phyloP scores from a whole-genome alignment of 64 coral and sea anemone species.

The Dendrophyllia cribrosa region DNA sequence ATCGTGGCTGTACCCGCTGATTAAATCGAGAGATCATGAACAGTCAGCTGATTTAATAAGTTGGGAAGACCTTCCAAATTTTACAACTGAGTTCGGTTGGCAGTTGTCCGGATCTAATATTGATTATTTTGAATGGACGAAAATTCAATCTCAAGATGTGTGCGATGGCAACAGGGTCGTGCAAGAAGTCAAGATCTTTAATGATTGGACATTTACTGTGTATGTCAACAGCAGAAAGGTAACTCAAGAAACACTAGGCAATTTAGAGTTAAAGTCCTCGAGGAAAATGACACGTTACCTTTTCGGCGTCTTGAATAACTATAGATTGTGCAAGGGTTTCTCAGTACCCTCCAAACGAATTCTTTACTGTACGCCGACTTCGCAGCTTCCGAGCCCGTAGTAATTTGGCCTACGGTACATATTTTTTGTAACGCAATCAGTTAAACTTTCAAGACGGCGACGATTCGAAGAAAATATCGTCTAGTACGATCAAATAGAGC shows the following conservation, averaged over 20 bases:
- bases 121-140: conserved; percentile 20
- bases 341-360: not conserved
- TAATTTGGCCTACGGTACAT: too few relatives aligned
- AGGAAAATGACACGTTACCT: not conserved
- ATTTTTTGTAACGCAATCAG: too few relatives aligned
- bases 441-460: too few relatives aligned
- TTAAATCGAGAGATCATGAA: too few relatives aligned
- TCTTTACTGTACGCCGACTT: too few relatives aligned
- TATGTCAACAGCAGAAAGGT: not conserved
- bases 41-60: not conserved
- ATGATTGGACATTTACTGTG: not conserved
- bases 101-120: not conserved
- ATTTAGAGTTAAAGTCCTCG: not conserved
- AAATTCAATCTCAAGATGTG: not conserved
- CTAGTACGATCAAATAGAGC: too few relatives aligned
- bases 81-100: not conserved
- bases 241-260: not conserved
- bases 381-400: too few relatives aligned
- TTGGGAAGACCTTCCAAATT: not conserved
- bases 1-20: too few relatives aligned
- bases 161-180: not conserved
- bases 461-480: too few relatives aligned
- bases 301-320: not conserved
- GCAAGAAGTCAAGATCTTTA: not conserved
- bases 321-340: not conserved